Percentiles rank a stretch among this genome's conserved stretches.
phyloP scores from a whole-genome alignment of 2,888 invertebrate species.

The Stenotaenia linearis region DNA sequence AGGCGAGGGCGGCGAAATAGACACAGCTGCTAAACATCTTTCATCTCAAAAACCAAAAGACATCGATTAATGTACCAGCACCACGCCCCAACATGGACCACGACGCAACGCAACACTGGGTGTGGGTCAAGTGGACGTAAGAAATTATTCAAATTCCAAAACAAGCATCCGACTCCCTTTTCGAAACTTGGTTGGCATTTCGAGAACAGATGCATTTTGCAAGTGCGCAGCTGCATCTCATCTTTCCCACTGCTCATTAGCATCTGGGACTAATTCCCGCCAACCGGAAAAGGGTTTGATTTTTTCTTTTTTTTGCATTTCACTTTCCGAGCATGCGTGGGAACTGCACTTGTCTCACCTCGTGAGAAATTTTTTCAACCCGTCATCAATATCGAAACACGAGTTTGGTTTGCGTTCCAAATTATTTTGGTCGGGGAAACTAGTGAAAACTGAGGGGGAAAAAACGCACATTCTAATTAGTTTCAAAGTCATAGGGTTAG shows the following conservation, averaged over 20 bases:
- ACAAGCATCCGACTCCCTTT: neutral
- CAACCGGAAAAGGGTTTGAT: slow-evolving; percentile 24
- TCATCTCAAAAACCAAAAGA: slow-evolving; percentile 8
- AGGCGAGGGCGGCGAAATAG: slow-evolving; percentile 11
- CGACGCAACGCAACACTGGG: neutral
- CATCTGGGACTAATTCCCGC: slow-evolving; percentile 26
- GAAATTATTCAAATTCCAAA: neutral
- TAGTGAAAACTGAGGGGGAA: neutral
- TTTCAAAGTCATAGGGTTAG: neutral
- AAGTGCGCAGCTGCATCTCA: slow-evolving; percentile 18
- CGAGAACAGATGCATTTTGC: slow-evolving; percentile 10
- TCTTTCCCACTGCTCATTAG: slow-evolving; percentile 26
- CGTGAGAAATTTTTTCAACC: neutral
- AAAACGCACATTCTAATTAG: neutral
- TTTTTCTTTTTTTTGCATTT: neutral
- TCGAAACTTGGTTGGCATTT: neutral
- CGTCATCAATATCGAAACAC: neutral
- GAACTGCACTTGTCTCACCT: slow-evolving; percentile 21
- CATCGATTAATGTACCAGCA: neutral
- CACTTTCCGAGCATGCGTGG: slow-evolving; percentile 22
- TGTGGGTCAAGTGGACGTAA: neutral
- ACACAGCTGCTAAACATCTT: slow-evolving; percentile 16
- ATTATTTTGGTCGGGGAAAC: neutral
- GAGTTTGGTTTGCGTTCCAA: neutral
- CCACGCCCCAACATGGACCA: slow-evolving; percentile 4